phyloP scores from a whole-genome alignment of 2,888 invertebrate species.

The Drosophila fungiperda region DNA sequence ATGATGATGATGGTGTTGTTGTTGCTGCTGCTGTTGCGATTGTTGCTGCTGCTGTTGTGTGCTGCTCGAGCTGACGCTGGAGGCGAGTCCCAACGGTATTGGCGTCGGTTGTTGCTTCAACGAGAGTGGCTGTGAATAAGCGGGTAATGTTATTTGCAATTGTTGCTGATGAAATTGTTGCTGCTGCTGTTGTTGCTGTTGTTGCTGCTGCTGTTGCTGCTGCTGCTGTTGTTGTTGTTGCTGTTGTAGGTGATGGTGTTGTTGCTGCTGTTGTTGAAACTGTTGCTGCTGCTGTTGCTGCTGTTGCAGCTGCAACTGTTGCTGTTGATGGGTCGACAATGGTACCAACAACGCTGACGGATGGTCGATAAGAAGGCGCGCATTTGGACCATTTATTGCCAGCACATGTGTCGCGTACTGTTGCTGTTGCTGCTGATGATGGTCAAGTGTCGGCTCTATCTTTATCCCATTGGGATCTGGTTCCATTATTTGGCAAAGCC shows the following conservation, averaged over 20 bases:
- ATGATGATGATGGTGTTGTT: constrained; percentile 55
- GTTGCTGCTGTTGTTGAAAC: constrained; percentile 69
- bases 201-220: constrained; percentile 67
- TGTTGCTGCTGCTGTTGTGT: constrained; percentile 40
- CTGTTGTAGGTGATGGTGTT: constrained; percentile 72
- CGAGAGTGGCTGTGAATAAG: constrained; percentile 79
- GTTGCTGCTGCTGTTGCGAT: constrained; percentile 51
- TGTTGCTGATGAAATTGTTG: constrained; percentile 79
- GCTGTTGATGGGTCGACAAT: constrained; percentile 78
- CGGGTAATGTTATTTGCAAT: constrained; percentile 73
- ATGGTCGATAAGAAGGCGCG: constrained; percentile 84
- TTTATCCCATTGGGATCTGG: constrained; percentile 85
- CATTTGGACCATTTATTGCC: constrained; percentile 84
- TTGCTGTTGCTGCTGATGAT: constrained; percentile 80
- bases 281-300: constrained; percentile 73
- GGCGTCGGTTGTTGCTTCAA: constrained; percentile 73
- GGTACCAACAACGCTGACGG: constrained; percentile 83
- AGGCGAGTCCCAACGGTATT: constrained; percentile 66
- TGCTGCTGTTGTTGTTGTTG: constrained; percentile 76
- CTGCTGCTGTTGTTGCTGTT: constrained; percentile 70
- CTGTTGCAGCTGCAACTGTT: constrained; percentile 72
- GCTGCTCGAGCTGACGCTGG: constrained; percentile 53
- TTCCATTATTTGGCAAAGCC: constrained; percentile 84
- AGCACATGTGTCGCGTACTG: constrained; percentile 84
- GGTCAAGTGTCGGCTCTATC: constrained; percentile 84